These are phyloP conservation scores for Uropsilus gracilis DNA, from an alignment of 2,113 vertebrate species.

Conservation along the genomic window DNA sequence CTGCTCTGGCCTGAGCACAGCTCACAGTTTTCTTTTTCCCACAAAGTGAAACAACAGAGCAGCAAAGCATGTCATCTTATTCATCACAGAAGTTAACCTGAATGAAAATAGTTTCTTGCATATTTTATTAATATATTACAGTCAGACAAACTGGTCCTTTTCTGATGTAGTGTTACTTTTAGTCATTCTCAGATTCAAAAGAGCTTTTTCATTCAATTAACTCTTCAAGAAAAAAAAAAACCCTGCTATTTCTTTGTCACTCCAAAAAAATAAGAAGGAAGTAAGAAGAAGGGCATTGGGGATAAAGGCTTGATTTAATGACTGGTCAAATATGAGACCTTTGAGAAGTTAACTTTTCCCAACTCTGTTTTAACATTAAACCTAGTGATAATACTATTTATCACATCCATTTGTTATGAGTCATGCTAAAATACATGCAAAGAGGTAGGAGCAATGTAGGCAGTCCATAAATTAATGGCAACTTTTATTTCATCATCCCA, in stretches of 20 bases:
- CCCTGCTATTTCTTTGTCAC: background rate
- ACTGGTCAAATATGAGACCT: background rate
- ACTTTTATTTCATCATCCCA: background rate
- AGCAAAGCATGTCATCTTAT: background rate
- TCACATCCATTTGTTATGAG: background rate
- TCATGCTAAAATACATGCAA: background rate
- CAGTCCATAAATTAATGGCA: background rate
- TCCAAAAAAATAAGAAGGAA: background rate
- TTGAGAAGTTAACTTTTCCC: background rate
- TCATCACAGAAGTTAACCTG: background rate
- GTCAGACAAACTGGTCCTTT: background rate
- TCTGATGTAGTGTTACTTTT: background rate
- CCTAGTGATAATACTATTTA: background rate
- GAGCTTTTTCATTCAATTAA: background rate
- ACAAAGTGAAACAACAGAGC: background rate
- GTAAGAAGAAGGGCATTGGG: background rate
- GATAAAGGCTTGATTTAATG: background rate
- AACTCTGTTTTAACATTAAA: background rate
- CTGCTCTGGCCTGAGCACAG: background rate
- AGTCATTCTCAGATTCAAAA: background rate
- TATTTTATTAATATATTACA: background rate
- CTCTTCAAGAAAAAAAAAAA: background rate
- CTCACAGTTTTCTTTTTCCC: background rate
- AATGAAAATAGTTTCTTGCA: slow-evolving; percentile 11
- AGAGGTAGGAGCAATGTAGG: background rate